Base-by-base conservation (phyloP, 2,113 vertebrate species). In the Podilymbus podiceps region DNA sequence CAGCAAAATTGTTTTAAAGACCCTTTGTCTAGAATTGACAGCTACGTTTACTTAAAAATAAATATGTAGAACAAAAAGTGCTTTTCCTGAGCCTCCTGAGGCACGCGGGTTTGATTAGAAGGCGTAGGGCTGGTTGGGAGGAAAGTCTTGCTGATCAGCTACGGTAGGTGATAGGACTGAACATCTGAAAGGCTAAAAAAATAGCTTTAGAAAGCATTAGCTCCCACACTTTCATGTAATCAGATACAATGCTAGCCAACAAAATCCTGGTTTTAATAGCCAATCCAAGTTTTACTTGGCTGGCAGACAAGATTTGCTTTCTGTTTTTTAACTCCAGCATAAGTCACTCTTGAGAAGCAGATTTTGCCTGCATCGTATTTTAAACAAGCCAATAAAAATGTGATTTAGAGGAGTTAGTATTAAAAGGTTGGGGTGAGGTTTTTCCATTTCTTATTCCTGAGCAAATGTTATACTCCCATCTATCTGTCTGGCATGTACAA, bases 251-350 rank as follows among this genome's bases (percentile, higher is more conserved):
- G 67, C 94, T 63, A 72, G 83, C 92, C 92, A 96, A 50, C 91
- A 80, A 97, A 97, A 94, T 66, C 85, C 85, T 64, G 83, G 74
- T 12, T 90, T 96, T 91, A 95, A 94, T 76, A 87, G 92, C 82
- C 85, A 97, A 80, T 91, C 86, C 94, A 95, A 95, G 88, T 89
- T 97, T 95, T 90, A 81, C 66, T 94, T 95, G 92, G 90, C 91
- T 78, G 80, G 84, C 85, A 88, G 94, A 95, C 78, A 73, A 53
- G 77, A 95, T 63, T 49, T 79, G 79, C 86, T 89, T 74, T 76
- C 80, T 96, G 90, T 49, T 86, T 95, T 95, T 94, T 93, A 97
- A 95, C 90, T 87, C 74, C 91, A 63, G 73, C 59, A 55, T 71
- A 92, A 97, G 78, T 49, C 93, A 35, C 88, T 91, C 79, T 76